These are phyloP conservation scores for Sclerodermus sp. DNA, from an alignment of 2,888 invertebrate species.

Conservation along the genomic window DNA sequence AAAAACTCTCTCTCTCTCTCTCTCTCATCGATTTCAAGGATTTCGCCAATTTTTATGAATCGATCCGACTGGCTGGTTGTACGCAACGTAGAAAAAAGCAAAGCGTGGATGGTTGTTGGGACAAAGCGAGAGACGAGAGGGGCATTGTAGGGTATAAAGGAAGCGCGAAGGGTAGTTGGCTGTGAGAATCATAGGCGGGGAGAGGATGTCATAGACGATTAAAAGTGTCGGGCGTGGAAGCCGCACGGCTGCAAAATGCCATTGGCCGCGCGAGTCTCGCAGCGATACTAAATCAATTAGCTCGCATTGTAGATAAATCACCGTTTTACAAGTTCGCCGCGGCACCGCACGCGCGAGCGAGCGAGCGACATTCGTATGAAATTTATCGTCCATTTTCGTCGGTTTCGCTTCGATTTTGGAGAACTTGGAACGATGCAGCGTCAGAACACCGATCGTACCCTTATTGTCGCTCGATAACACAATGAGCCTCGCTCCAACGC, in stretches of 20 bases:
- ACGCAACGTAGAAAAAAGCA: too few relatives aligned
- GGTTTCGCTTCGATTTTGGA: conserved; percentile 22
- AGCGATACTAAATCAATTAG: conserved; percentile 56
- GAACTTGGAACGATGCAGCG: too few relatives aligned
- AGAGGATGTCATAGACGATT: not conserved
- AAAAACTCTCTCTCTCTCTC: too few relatives aligned
- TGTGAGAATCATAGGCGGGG: not conserved
- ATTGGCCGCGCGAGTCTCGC: conserved; percentile 29
- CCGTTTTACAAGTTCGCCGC: conserved; percentile 52
- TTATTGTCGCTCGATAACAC: too few relatives aligned
- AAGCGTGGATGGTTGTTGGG: not conserved
- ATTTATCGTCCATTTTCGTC: conserved; percentile 53
- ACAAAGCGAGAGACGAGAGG: conserved; percentile 16
- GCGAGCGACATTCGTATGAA: conserved; percentile 46
- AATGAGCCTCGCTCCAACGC: too few relatives aligned
- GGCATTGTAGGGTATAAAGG: conserved; percentile 16
- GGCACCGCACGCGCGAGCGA: conserved; percentile 22
- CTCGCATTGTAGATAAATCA: conserved; percentile 56
- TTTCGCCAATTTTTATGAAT: not conserved
- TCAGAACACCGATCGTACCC: too few relatives aligned
- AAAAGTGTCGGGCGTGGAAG: conserved; percentile 18
- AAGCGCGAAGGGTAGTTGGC: conserved; percentile 9
- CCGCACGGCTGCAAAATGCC: conserved; percentile 33
- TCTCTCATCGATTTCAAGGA: too few relatives aligned
- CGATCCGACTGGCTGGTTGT: too few relatives aligned